These are phyloP conservation scores for Alosa sapidissima DNA, from an alignment of 2,797 vertebrate genomes.

Conservation along the genomic window DNA sequence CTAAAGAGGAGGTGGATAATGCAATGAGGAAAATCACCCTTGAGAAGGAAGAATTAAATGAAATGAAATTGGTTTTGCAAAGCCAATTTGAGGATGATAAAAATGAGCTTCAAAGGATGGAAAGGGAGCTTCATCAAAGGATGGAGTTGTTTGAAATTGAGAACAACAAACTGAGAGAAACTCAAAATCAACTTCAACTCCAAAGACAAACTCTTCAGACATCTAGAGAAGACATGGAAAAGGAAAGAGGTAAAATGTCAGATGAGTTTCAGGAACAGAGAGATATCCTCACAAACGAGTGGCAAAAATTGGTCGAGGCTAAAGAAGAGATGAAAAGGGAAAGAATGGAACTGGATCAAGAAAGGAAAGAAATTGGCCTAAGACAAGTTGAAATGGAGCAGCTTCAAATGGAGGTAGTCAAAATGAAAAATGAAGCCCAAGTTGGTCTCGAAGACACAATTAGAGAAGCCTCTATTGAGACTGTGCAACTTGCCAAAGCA, in stretches of 20 bases:
- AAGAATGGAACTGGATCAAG: conserved; percentile 8
- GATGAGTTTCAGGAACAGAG: conserved; percentile 17
- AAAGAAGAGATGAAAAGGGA: conserved; percentile 29
- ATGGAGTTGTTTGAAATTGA: not conserved
- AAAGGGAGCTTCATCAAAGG: not conserved
- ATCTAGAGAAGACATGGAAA: not conserved
- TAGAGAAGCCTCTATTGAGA: not conserved
- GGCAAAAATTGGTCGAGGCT: conserved; percentile 21
- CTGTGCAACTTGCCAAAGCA: not conserved
- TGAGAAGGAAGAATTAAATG: not conserved
- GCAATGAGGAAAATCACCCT: conserved; percentile 20
- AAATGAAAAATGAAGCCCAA: conserved; percentile 8
- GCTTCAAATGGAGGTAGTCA: conserved; percentile 20
- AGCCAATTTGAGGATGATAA: conserved; percentile 12
- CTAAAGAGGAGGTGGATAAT: conserved; percentile 17
- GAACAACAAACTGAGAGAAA: not conserved
- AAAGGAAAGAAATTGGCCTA: conserved; percentile 11
- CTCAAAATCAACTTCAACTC: not conserved
- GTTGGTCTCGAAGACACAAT: not conserved
- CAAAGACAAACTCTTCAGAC: conserved; percentile 26
- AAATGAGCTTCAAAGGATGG: not conserved
- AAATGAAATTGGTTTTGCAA: not conserved
- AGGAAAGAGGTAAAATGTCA: not conserved
- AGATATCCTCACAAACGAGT: conserved; percentile 20
- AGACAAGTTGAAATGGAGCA: conserved; percentile 20